These are phyloP conservation scores for Volucella bombylans DNA, from an alignment of 2,888 invertebrate genomes.

Conservation along the genomic window DNA sequence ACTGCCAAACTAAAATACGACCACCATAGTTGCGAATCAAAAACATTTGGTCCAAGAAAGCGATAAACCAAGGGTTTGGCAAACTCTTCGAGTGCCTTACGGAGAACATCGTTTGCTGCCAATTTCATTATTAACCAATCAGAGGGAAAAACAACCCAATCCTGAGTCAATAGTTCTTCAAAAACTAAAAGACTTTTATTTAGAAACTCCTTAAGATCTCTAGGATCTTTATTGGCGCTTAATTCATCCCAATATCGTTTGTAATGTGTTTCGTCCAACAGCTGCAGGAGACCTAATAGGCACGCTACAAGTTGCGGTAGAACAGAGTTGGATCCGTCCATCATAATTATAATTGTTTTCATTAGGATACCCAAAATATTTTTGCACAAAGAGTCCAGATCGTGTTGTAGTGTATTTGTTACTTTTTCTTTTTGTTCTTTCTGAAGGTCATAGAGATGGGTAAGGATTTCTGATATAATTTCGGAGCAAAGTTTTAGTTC, in stretches of 20 bases:
- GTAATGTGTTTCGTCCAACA: slow-evolving; percentile 94
- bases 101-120: slow-evolving; percentile 92
- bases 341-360: slow-evolving; percentile 91
- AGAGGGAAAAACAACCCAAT: slow-evolving; percentile 86
- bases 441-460: slow-evolving; percentile 83
- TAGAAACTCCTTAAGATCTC: slow-evolving; percentile 93
- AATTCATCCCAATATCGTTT: slow-evolving; percentile 92
- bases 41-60: slow-evolving; percentile 89
- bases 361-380: slow-evolving; percentile 92
- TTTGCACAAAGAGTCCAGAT: slow-evolving; percentile 91
- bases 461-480: slow-evolving; percentile 92
- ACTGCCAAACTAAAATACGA: slow-evolving; percentile 91
- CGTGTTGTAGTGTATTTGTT: slow-evolving; percentile 85
- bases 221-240: slow-evolving; percentile 86
- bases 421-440: slow-evolving; percentile 84
- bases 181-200: slow-evolving; percentile 88
- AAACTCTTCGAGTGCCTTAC: slow-evolving; percentile 93
- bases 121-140: slow-evolving; percentile 96
- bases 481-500: slow-evolving; percentile 93
- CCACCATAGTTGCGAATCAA: slow-evolving; percentile 90
- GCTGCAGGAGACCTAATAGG: slow-evolving; percentile 91
- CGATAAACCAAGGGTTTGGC: slow-evolving; percentile 93
- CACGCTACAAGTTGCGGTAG: slow-evolving; percentile 91
- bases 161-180: slow-evolving; percentile 81
- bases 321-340: slow-evolving; percentile 89